These are phyloP conservation scores for Otocyon megalotis DNA, from an alignment of 2,113 vertebrate species.

Conservation along the genomic window DNA sequence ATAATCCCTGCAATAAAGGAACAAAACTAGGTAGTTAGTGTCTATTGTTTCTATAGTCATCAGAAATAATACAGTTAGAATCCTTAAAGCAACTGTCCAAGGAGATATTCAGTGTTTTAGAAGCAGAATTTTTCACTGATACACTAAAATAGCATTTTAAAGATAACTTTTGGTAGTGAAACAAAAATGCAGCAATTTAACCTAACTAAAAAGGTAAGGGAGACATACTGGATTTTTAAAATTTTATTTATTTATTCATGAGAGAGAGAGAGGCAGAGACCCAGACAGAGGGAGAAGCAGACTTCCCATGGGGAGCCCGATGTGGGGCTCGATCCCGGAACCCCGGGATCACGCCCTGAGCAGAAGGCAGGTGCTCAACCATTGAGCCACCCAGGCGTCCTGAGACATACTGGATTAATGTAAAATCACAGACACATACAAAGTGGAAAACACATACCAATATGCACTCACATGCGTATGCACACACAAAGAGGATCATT, in stretches of 20 bases:
- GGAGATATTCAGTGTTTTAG: not conserved
- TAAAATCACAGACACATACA: not conserved
- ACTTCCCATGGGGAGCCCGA: too few species aligned
- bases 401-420: not conserved
- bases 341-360: too few species aligned
- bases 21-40: not conserved
- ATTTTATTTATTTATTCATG: too few species aligned
- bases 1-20: not conserved
- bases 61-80: not conserved
- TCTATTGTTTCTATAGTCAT: not conserved
- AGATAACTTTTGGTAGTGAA: not conserved
- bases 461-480: too few species aligned
- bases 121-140: not conserved
- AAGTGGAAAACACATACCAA: not conserved
- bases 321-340: too few species aligned
- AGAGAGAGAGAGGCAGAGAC: too few species aligned
- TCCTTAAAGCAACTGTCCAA: not conserved
- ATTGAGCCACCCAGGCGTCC: too few species aligned
- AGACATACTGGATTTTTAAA: not conserved
- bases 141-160: conserved; percentile 14
- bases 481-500: not conserved
- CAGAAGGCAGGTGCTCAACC: too few species aligned
- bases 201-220: not conserved
- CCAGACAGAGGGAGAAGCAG: too few species aligned
- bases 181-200: not conserved